Evolutionary conservation across 2,113 vertebrate genomes (phyloP).

Genomic region (Chloebia gouldiae): DNA sequence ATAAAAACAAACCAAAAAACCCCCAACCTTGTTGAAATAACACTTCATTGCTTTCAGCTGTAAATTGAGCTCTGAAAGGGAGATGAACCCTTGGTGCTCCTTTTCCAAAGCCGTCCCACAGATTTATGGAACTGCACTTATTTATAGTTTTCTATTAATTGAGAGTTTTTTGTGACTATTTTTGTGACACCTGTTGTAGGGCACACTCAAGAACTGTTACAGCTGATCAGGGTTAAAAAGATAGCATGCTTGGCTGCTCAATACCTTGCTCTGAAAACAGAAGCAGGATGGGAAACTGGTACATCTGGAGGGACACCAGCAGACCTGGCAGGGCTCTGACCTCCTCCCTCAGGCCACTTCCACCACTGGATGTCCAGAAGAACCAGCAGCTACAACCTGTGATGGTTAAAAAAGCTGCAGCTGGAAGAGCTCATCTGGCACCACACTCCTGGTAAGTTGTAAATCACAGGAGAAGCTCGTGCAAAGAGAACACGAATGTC

Average conservation of each 20-base stretch:
- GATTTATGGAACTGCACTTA: background rate
- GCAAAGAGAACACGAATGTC: background rate
- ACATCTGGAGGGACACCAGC: background rate
- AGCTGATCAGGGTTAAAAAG: background rate
- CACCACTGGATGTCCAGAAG: background rate
- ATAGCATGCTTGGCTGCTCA: background rate
- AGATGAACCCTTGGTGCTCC: background rate
- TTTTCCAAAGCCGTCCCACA: background rate
- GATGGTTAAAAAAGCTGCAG: background rate
- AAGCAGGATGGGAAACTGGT: background rate
- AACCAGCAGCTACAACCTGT: background rate
- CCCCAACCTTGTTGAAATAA: background rate
- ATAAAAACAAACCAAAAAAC: background rate
- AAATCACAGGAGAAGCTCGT: background rate
- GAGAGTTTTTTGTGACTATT: background rate
- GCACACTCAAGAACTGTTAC: background rate
- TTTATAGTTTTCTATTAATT: background rate
- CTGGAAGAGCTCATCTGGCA: background rate
- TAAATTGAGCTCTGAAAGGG: background rate
- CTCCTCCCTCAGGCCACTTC: background rate
- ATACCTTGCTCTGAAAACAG: background rate
- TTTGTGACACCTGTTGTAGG: background rate
- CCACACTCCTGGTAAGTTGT: rapidly evolving
- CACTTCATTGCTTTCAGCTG: background rate
- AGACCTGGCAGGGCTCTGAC: background rate